These are phyloP conservation scores for Pipistrellus kuhlii DNA, from an alignment of 2,797 vertebrate genomes.

Conservation along the genomic window DNA sequence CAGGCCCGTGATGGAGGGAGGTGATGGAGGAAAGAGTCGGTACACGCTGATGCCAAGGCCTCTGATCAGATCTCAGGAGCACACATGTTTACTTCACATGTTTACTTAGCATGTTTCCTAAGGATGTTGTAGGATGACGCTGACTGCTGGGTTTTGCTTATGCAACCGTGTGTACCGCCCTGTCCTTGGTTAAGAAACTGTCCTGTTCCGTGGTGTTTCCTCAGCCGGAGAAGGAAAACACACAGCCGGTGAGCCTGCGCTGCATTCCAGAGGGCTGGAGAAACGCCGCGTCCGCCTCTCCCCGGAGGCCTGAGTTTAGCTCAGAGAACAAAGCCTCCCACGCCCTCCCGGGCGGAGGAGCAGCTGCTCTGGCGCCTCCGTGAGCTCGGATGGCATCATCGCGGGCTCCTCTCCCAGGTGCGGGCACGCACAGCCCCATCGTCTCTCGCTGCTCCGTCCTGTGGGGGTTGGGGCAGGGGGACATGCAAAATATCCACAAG, in stretches of 20 bases:
- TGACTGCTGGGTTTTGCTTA: not conserved
- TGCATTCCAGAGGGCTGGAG: not conserved
- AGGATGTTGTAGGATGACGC: no score
- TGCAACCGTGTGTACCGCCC: not conserved
- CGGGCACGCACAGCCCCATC: no score
- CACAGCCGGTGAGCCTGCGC: not conserved
- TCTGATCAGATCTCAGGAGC: not conserved
- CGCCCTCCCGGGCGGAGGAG: no score
- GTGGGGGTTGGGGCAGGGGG: accelerated
- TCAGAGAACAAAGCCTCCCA: not conserved
- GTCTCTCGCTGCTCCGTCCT: not conserved
- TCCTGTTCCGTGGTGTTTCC: not conserved
- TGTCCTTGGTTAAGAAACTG: not conserved
- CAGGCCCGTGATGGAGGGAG: not conserved
- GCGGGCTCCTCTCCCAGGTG: no score
- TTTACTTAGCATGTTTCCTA: not conserved
- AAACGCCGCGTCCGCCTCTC: not conserved
- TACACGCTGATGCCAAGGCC: not conserved
- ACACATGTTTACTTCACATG: no score
- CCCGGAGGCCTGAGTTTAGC: not conserved
- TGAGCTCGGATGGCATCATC: accelerated
- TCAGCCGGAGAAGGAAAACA: not conserved
- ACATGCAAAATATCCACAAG: no score
- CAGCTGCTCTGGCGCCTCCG: accelerated
- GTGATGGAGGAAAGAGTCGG: not conserved